Conservation (phyloP, 92 coral and sea anemone genomes). For the Plumapathes pennacea region DNA sequence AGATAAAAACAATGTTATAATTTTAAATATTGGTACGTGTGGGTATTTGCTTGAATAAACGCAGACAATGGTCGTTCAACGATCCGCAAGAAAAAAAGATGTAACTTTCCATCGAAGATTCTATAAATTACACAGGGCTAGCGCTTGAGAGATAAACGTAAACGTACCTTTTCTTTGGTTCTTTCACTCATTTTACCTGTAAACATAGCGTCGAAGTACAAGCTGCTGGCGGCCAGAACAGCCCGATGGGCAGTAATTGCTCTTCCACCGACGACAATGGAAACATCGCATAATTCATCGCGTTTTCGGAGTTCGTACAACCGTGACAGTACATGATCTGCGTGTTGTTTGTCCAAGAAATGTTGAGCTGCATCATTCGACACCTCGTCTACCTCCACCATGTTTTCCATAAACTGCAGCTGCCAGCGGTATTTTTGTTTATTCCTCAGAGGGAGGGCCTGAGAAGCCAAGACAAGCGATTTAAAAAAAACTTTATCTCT, state of each 20-base stretch:
- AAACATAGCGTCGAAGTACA: conserved; percentile 95
- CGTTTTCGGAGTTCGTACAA: conserved; percentile 77
- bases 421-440: conserved; percentile 33
- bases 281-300: conserved; percentile 93
- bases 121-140: no score
- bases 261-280: conserved; percentile 66
- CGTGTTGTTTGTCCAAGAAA: conserved; percentile 69
- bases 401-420: conserved; percentile 20
- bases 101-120: no score
- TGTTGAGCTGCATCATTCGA: no score
- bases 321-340: conserved; percentile 69
- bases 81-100: no score
- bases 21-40: no score
- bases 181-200: conserved; percentile 85
- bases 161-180: conserved; percentile 72
- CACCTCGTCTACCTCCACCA: conserved; percentile 57
- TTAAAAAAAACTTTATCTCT: no score
- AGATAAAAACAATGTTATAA: no score
- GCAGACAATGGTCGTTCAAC: no score
- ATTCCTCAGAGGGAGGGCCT: no score
- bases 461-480: no score
- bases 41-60: no score
- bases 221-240: conserved; percentile 90
- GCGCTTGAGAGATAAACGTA: no score
- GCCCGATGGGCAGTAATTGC: conserved; percentile 82